Evolutionary conservation across 37 sponge, comb jelly and placozoan genomes (phyloP).

Genomic region (Hexactinellida sp.): DNA sequence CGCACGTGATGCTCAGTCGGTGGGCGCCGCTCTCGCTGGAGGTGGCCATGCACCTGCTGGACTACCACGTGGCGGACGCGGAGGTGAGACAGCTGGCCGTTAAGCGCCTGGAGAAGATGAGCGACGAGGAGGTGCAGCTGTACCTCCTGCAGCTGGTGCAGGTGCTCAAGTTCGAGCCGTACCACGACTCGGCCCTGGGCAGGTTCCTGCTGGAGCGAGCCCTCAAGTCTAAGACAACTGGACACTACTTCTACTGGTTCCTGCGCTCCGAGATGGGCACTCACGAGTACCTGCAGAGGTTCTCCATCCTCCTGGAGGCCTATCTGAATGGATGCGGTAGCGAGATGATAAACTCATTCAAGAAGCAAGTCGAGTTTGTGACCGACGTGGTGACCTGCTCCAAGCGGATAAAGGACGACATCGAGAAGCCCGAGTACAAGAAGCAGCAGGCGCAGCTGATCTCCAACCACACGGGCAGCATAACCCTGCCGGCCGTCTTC

Average conservation of each 20-base stretch:
- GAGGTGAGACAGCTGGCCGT: constrained; percentile 76
- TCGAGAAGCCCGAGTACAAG: constrained; percentile 12
- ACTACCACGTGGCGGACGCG: constrained; percentile 79
- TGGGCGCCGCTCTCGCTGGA: constrained; percentile 55
- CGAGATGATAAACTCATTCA: constrained; percentile 43
- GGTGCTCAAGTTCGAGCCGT: constrained; percentile 84
- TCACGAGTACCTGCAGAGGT: constrained; percentile 65
- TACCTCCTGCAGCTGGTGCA: constrained; percentile 73
- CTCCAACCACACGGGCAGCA: background rate
- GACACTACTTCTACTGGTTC: constrained; percentile 91
- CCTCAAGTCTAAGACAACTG: constrained; percentile 63
- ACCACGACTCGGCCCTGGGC: constrained; percentile 72
- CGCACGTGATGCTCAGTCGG: constrained; percentile 34
- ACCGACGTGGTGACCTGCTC: background rate
- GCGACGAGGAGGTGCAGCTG: constrained; percentile 46
- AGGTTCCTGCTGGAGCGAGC: constrained; percentile 63
- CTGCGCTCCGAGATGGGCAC: constrained; percentile 79
- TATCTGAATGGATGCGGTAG: constrained; percentile 76
- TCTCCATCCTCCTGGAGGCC: constrained; percentile 76
- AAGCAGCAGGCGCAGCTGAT: constrained; percentile 12
- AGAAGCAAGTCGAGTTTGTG: background rate
- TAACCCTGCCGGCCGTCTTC: background rate
- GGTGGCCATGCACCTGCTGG: constrained; percentile 70
- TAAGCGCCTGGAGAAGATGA: constrained; percentile 41
- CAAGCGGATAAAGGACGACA: background rate